phyloP scores from a whole-genome alignment of 2,113 vertebrate species.

The Pseudorectes ferrugineus region DNA sequence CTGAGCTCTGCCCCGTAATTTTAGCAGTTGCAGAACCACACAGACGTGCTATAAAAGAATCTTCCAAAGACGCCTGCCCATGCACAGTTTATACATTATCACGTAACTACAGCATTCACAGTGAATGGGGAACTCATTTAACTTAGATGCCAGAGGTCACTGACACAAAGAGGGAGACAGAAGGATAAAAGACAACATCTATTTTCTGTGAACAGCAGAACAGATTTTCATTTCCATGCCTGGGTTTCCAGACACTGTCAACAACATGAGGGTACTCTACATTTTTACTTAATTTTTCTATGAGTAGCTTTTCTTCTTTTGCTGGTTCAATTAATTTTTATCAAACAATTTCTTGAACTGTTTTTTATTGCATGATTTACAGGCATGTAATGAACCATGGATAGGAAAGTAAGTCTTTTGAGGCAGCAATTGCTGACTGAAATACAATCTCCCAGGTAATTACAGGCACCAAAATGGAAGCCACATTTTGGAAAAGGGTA shows the following conservation, averaged over 20 bases:
- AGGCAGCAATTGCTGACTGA: background rate
- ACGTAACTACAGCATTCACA: background rate
- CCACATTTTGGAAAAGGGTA: background rate
- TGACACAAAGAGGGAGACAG: background rate
- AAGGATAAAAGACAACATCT: background rate
- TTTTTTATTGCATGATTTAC: background rate
- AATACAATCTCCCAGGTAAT: background rate
- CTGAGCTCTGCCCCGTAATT: background rate
- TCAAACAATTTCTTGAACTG: background rate
- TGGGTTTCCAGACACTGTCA: background rate
- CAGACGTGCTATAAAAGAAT: background rate
- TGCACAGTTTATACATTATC: background rate
- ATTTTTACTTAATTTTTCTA: background rate
- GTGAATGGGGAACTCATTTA: background rate
- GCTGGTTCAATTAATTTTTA: background rate
- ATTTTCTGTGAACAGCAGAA: background rate
- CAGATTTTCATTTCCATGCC: background rate
- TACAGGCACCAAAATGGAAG: background rate
- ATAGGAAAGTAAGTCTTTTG: background rate
- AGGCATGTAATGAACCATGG: background rate
- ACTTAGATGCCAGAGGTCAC: background rate
- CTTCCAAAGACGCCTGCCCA: background rate
- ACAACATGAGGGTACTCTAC: no score
- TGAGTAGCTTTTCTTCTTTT: background rate
- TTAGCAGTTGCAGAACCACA: background rate